These are phyloP conservation scores for Rhynchomys soricoides DNA, from an alignment of 2,113 vertebrate species.

Conservation along the genomic window DNA sequence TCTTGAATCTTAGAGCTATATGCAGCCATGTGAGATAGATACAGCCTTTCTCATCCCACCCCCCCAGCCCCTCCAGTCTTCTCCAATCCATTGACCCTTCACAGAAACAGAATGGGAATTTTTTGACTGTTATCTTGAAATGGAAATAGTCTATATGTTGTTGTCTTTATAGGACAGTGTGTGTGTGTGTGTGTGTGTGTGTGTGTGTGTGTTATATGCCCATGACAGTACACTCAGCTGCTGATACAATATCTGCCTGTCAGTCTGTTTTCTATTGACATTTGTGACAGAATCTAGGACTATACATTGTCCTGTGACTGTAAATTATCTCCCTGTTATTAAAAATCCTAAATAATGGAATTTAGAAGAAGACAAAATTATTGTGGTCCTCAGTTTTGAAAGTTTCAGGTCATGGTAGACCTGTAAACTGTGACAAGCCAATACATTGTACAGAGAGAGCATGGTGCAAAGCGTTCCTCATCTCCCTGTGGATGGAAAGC, in stretches of 20 bases:
- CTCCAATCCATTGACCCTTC: too few relatives aligned
- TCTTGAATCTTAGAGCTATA: too few relatives aligned
- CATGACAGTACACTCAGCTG: not conserved
- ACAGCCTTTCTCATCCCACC: not conserved
- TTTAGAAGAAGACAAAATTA: not conserved
- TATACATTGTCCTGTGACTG: not conserved
- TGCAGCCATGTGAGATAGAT: fast-evolving
- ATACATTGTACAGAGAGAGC: too few relatives aligned
- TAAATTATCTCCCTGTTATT: not conserved
- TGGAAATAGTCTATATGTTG: not conserved
- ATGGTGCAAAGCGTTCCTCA: too few relatives aligned
- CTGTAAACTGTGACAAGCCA: too few relatives aligned
- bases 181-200: not conserved
- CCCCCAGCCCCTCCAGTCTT: not conserved
- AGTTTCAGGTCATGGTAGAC: not conserved
- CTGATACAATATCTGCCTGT: not conserved
- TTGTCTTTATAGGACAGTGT: not conserved
- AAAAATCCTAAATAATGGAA: too few relatives aligned
- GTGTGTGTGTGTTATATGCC: not conserved
- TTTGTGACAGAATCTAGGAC: not conserved
- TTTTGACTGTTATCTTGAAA: not conserved
- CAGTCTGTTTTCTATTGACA: not conserved
- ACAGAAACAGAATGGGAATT: fast-evolving
- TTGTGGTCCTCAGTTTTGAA: not conserved
- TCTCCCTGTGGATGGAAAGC: too few relatives aligned